These are phyloP conservation scores for Crocallis elinguaria DNA, from an alignment of 2,888 invertebrate species.

Conservation along the genomic window DNA sequence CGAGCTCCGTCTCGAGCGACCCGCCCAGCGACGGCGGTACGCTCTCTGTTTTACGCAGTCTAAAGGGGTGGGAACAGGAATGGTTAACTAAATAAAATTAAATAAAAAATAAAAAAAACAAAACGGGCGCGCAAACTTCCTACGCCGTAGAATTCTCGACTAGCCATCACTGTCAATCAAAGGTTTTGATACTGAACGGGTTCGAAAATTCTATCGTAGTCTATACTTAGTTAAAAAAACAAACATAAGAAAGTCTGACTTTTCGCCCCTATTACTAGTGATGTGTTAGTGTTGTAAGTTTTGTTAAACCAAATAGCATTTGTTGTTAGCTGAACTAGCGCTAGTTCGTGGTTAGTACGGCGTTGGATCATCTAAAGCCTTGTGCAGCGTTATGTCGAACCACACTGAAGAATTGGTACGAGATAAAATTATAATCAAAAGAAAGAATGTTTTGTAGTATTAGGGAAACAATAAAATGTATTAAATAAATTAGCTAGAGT, in stretches of 20 bases:
- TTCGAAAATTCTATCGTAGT: slow-evolving; percentile 16
- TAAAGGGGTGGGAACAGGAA: slow-evolving; percentile 63
- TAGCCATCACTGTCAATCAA: background rate
- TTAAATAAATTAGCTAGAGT: too few species aligned
- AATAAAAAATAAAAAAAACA: slow-evolving; percentile 57
- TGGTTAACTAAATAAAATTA: slow-evolving; percentile 57
- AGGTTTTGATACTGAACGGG: background rate
- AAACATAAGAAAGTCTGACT: slow-evolving; percentile 6
- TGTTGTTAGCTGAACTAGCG: slow-evolving; percentile 15
- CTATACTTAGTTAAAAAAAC: background rate
- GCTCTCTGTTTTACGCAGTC: slow-evolving; percentile 76
- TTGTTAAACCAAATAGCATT: slow-evolving; percentile 11
- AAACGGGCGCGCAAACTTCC: slow-evolving; percentile 63
- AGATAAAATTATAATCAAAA: too few species aligned
- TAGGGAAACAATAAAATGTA: too few species aligned
- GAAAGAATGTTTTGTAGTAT: too few species aligned
- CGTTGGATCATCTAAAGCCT: slow-evolving; percentile 41
- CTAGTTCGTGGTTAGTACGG: slow-evolving; percentile 32
- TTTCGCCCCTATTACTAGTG: slow-evolving; percentile 9
- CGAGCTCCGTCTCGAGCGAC: slow-evolving; percentile 65
- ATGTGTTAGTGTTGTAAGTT: background rate
- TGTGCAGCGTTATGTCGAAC: slow-evolving; percentile 41
- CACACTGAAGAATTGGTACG: slow-evolving; percentile 15
- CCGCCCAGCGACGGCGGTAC: slow-evolving; percentile 72
- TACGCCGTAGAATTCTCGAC: slow-evolving; percentile 25